Evolutionary conservation across 2,888 invertebrate species (phyloP), one percentile per base, ranked within the genome.

Genomic region (Tetragonisca angustula): DNA sequence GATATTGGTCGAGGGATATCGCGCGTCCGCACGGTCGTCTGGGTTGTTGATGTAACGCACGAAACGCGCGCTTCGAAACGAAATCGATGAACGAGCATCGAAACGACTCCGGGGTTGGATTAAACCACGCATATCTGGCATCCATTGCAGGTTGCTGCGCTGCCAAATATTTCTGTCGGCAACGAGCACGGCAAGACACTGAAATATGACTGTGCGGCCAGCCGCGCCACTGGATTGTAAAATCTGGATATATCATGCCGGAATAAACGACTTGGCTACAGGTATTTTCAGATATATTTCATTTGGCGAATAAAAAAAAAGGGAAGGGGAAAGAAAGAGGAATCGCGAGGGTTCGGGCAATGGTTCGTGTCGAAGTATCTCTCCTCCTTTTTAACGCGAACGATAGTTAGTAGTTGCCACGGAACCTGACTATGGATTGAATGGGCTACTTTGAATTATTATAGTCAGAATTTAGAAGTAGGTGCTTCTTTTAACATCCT

Each of bases 91-190:
- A 62, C 76, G 86, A 79, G 67, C 81, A 76, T n/a, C 69, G 69
- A 82, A 77, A 82, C 68, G 73, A 69, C 77, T 77, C 70, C 50
- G 71, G 43, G 76, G 72, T 50, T 65, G 79, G 83, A 88, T 83
- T 85, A 88, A 88, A 86, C 80, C 87, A 59, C 87, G 83, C 80
- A 79, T 86, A 88, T 83, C 88, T 86, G 76, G 69, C 80, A 80
- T 87, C 88, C 87, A 84, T 87, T 87, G 88, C 75, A 65, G 81
- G 56, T 56, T 69, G 59, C 78, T n/a, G 56, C 67, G 50, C 71
- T 71, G 67, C 67, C 80, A 77, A 88, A 88, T 87, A 88, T 88
- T 88, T 88, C 85, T 83, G 80, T 82, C 85, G 69, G 61, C 85
- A 85, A 72, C 74, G 69, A 77, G 71, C 43, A 65, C 49, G 71